phyloP scores from a whole-genome alignment of 2,113 vertebrate genomes.

The Geothlypis trichas region DNA sequence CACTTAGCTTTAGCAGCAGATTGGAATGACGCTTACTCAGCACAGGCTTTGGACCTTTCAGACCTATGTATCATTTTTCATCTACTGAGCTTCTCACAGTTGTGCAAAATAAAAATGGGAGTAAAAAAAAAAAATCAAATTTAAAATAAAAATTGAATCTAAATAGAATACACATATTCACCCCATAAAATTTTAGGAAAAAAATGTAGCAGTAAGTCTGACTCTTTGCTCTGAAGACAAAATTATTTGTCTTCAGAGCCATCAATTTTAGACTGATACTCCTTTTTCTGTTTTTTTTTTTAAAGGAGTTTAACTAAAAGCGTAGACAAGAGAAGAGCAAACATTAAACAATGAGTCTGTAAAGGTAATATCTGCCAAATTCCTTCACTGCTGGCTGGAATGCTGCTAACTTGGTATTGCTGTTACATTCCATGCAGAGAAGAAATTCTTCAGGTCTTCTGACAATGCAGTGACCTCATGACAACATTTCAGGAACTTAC shows the following conservation, averaged over 20 bases:
- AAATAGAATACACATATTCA: not conserved
- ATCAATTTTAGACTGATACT: constrained; percentile 31
- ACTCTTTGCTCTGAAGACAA: not conserved
- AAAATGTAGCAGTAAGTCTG: not conserved
- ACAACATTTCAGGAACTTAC: constrained; percentile 26
- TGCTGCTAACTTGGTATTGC: constrained; percentile 25
- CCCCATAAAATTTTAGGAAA: not conserved
- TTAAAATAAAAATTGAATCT: not conserved
- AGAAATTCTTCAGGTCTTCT: constrained; percentile 20
- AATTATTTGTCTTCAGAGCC: not conserved
- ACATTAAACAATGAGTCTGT: constrained; percentile 44
- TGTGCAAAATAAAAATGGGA: not conserved
- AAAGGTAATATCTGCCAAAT: constrained; percentile 29
- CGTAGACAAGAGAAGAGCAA: constrained; percentile 27
- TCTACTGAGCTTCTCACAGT: not conserved
- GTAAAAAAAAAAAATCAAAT: not conserved
- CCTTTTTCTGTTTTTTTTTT: not conserved
- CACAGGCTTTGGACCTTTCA: constrained; percentile 38
- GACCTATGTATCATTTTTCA: constrained; percentile 39
- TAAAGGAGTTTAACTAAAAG: constrained; percentile 25
- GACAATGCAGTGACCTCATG: constrained; percentile 31
- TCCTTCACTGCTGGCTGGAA: not conserved
- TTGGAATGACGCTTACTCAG: constrained; percentile 23
- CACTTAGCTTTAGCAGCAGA: constrained; percentile 11
- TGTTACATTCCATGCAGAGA: not conserved